Evolutionary conservation across 2,888 invertebrate species (phyloP), one percentile per base, ranked within the genome.

Genomic region (Dermolepida albohirtum): DNA sequence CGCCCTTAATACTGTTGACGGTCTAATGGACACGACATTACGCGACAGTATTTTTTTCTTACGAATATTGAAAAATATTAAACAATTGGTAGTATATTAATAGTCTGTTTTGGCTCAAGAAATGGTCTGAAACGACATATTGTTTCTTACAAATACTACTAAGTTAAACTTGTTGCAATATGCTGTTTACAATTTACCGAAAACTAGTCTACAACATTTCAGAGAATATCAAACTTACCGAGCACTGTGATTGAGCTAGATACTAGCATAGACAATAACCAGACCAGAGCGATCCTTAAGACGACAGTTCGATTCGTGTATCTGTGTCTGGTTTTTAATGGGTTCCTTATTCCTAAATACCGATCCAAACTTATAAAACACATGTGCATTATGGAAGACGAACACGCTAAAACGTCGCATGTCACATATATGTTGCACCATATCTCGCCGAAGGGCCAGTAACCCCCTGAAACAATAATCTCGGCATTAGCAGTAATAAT

Each of bases 381-480:
- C 89, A 97, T 93, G 85, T 97, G 97, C 87, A 97, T 91, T 80
- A 97, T 97, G 81, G 95, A 95, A 5, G 96, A 93, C 0, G 97
- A 97, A 81, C 97, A 98, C 66, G 96, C 96, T 67, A 97, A 85
- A 54, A 97, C 97, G 83, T 97, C 97, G 79, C 95, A 95, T n/a
- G 96, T 95, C 71, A 96, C 95, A 85, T 96, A 95, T 63, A 96
- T 91, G 79, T 95, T 95, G 84, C 96, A 95, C 96, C 96, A 97
- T 72, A 92, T 90, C 76, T 95, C 90, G 63, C 96, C 89, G 82
- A 96, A 89, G 57, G 95, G 95, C 96, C 96, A 97, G 82, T 93
- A 93, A 71, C 96, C 68, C 27, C 68, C 96, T 97, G 87, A 8
- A 85, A 85, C 73, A 74, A 75, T 16, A 76, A 71, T 70, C 16